Conservation (phyloP, 2,113 vertebrate species). For the Macrotis lagotis region DNA sequence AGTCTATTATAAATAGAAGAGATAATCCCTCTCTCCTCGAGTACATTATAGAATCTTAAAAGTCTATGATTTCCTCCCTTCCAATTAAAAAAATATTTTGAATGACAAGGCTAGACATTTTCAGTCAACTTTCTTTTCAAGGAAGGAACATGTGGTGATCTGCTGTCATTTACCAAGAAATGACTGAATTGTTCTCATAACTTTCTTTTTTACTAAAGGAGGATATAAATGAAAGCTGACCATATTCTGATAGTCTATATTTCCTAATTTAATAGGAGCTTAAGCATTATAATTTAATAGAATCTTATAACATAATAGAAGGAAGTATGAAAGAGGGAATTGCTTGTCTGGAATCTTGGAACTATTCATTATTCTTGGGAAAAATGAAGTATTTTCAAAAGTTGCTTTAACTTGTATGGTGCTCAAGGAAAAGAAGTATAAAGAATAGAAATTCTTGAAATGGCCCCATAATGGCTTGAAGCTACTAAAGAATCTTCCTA, state of each 20-base stretch:
- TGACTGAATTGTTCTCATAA: background rate
- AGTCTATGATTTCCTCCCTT: background rate
- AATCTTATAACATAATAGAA: background rate
- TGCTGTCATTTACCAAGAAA: background rate
- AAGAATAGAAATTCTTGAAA: background rate
- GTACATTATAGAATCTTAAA: background rate
- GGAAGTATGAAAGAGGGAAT: background rate
- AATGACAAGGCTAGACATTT: background rate
- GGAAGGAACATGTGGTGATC: background rate
- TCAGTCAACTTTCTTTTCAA: background rate
- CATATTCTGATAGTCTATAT: background rate
- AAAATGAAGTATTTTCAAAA: background rate
- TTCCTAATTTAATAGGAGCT: background rate
- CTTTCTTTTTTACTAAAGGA: background rate
- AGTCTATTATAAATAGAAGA: background rate
- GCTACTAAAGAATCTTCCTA: background rate
- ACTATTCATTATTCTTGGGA: background rate
- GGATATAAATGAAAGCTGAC: background rate
- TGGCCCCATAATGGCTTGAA: background rate
- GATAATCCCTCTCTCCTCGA: background rate
- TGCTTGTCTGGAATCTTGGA: background rate
- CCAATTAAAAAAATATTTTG: background rate
- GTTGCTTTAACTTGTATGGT: background rate
- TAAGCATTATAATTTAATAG: too few relatives aligned
- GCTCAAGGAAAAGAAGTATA: background rate